Percentiles rank a stretch among this genome's conserved stretches.
Evolutionary conservation across 2,113 vertebrate species (phyloP).

Genomic region (Euleptes europaea): DNA sequence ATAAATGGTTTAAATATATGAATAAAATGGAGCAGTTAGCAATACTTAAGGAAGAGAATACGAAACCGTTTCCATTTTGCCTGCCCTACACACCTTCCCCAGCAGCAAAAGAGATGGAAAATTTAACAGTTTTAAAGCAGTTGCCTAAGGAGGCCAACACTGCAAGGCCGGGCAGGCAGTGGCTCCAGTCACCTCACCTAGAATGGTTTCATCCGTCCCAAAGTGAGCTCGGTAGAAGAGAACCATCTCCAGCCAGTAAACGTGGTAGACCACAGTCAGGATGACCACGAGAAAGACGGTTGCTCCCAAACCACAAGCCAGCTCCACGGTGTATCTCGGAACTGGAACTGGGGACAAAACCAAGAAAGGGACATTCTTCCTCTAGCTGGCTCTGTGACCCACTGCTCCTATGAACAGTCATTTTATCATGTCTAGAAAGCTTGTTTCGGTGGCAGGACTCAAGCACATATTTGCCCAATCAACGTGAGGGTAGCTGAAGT

Average conservation of each 20-base stretch:
- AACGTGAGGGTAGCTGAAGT: no score
- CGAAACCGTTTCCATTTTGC: no score
- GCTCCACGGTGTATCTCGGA: conserved; percentile 82
- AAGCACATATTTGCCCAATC: no score
- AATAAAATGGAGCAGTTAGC: no score
- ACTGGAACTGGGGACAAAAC: conserved; percentile 54
- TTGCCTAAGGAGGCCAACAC: not conserved
- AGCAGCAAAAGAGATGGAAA: not conserved
- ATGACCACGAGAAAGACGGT: conserved; percentile 84
- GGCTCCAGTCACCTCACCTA: conserved; percentile 76
- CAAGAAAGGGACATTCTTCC: not conserved
- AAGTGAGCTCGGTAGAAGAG: conserved; percentile 94
- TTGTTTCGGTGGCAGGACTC: not conserved
- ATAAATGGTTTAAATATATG: no score
- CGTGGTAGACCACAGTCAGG: conserved; percentile 87
- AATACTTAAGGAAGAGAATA: no score
- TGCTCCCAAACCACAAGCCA: conserved; percentile 87
- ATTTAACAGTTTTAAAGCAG: not conserved
- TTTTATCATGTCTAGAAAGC: no score
- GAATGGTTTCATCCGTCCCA: conserved; percentile 89
- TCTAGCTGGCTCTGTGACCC: no score
- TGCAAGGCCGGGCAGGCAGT: not conserved
- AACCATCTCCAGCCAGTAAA: conserved; percentile 95
- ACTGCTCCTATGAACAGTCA: no score
- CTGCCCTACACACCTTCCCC: not conserved